These are phyloP conservation scores for Heteromormyrus szaboi DNA, from an alignment of 2,797 vertebrate genomes.

Conservation along the genomic window DNA sequence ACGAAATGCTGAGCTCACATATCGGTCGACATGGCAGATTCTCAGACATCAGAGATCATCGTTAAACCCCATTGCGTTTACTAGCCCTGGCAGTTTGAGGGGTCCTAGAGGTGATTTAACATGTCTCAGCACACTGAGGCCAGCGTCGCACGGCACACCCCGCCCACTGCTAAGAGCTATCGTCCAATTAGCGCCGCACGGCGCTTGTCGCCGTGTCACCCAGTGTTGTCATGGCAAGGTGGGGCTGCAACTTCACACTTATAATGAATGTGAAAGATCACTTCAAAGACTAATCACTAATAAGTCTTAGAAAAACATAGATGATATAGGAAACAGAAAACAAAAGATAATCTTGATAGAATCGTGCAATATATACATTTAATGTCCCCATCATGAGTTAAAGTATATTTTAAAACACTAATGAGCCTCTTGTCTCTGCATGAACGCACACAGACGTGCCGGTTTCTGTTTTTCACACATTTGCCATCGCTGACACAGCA, in stretches of 20 bases:
- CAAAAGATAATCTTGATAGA: background rate
- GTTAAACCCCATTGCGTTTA: background rate
- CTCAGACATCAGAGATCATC: background rate
- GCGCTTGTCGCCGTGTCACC: background rate
- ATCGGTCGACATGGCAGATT: background rate
- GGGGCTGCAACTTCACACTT: background rate
- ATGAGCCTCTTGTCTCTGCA: background rate
- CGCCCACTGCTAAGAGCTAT: background rate
- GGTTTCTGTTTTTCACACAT: background rate
- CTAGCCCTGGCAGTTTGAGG: background rate
- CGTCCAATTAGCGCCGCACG: background rate
- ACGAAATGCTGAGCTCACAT: background rate
- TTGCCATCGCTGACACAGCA: conserved; percentile 2
- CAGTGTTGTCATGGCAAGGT: background rate
- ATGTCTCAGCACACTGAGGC: background rate
- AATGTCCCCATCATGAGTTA: background rate
- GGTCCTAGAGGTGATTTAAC: background rate
- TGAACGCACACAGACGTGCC: background rate
- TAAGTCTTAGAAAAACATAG: background rate
- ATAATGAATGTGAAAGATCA: background rate
- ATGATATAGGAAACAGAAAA: background rate
- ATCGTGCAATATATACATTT: background rate
- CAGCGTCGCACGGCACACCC: background rate
- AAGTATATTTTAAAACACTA: background rate
- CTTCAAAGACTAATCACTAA: background rate